Evolutionary conservation across 1,140 invertebrate species (phyloP).

Genomic region (Asbolus verrucosus): DNA sequence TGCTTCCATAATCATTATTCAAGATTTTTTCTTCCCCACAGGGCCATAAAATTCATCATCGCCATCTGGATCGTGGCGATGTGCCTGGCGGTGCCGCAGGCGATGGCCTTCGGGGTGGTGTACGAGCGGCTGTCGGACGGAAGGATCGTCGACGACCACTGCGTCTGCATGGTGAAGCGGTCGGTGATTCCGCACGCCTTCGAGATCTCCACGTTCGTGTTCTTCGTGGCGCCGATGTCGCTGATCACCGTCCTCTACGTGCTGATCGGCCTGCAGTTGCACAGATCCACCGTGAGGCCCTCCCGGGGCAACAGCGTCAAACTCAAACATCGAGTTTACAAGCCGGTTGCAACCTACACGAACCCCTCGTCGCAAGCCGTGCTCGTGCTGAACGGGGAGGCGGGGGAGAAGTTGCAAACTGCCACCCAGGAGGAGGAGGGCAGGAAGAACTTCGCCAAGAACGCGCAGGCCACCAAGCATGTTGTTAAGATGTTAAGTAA

Average conservation of each 20-base stretch:
- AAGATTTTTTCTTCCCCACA: too few species aligned
- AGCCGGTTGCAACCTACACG: conserved; percentile 14
- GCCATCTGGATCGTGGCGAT: conserved; percentile 79
- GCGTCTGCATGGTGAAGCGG: conserved; percentile 61
- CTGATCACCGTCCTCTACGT: conserved; percentile 80
- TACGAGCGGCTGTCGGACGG: conserved; percentile 68
- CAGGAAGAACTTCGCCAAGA: conserved; percentile 68
- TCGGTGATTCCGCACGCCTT: conserved; percentile 73
- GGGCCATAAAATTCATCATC: conserved; percentile 78
- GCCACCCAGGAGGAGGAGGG: conserved; percentile 60
- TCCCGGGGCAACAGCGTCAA: conserved; percentile 58
- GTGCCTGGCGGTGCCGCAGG: conserved; percentile 83
- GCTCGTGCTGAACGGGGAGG: conserved; percentile 47
- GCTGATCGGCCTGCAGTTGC: conserved; percentile 76
- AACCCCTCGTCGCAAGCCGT: conserved; percentile 52
- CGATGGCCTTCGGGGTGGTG: conserved; percentile 80
- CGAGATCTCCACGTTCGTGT: conserved; percentile 79
- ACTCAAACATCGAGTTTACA: conserved; percentile 52
- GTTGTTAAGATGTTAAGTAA: conserved; percentile 77
- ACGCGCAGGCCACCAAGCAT: conserved; percentile 66
- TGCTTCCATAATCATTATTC: too few species aligned
- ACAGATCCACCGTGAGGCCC: conserved; percentile 64
- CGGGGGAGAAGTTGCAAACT: conserved; percentile 30
- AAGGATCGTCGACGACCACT: conserved; percentile 67
- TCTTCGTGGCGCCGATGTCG: conserved; percentile 84